phyloP scores from a whole-genome alignment of 1,140 invertebrate species.

The Microvelia longipes region DNA sequence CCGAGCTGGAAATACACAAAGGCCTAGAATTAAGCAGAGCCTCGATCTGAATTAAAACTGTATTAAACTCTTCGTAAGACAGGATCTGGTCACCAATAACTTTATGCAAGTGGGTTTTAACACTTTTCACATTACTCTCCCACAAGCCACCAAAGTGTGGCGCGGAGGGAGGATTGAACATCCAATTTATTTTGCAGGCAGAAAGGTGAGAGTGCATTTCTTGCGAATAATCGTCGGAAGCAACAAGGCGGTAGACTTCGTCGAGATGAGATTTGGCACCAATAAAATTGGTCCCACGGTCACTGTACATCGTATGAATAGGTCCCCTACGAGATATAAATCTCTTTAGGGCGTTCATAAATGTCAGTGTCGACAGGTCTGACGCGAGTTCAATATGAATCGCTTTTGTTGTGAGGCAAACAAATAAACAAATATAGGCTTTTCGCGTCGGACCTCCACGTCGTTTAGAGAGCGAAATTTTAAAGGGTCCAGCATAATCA shows the following conservation, averaged over 20 bases:
- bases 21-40: conserved; percentile 7
- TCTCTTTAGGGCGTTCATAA: conserved; percentile 14
- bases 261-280: conserved; percentile 2
- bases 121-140: conserved; percentile 19
- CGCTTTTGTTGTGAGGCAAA: background rate
- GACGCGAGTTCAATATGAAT: background rate
- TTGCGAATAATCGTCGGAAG: background rate
- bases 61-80: conserved; percentile 26
- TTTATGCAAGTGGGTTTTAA: conserved; percentile 19
- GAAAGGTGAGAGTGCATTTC: background rate
- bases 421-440: background rate
- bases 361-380: background rate
- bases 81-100: conserved; percentile 11
- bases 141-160: conserved; percentile 11
- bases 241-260: background rate
- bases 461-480: background rate
- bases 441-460: background rate
- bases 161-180: conserved; percentile 8
- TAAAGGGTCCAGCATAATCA: background rate
- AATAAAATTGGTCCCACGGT: conserved; percentile 13
- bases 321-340: conserved; percentile 20
- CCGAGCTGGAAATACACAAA: conserved; percentile 22
- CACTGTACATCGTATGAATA: conserved; percentile 3
- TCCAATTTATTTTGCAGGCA: background rate
- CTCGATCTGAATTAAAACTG: conserved; percentile 23